Evolutionary conservation across 2,797 vertebrate species (phyloP), one percentile per base, ranked within the genome.

Genomic region (Lacerta agilis): DNA sequence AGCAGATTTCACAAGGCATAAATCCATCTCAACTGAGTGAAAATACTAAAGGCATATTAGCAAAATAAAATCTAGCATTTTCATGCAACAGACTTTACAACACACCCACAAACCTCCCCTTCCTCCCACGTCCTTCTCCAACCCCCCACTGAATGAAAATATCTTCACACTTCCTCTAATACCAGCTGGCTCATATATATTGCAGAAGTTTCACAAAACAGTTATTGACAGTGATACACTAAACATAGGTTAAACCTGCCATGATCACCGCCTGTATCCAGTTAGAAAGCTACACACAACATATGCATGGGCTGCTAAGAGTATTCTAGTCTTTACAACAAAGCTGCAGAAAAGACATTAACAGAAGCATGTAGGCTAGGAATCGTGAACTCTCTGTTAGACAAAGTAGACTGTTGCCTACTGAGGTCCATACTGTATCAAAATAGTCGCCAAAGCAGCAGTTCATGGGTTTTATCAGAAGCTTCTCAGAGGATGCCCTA

Each of bases 161-260:
- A 91, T 94, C 96, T 96, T 96, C 97, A 96, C 96, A 96, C 96
- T 93, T 96, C 85, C n/a, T 58, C 93, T 95, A 94, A 94, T 93
- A 94, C 94, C 96, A 97, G 96, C 97, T 97, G 97, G 93, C 96
- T 93, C 86, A 25, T 94, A 94, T 88, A 92, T 93, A 91, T 86
- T 93, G 95, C 93, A 95, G 93, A 88, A 93, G 94, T 86, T 94
- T 71, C 89, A 79, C 88, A 91, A 91, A n/a, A 85, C 91, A 88
- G 92, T 82, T 93, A 88, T 87, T 94, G 96, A 94, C 96, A 94
- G 93, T 83, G 94, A 96, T 90, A 95, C 83, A 91, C 94, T 49
- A 93, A 95, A 92, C 91, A 87, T 87, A 86, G 94, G 92, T 87
- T 87, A 92, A 86, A 90, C 88, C 87, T 41, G 58, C 93, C 85